Evolutionary conservation across 2,113 vertebrate species (phyloP), one percentile per base, ranked within the genome.

Genomic region (Menidia beryllina): DNA sequence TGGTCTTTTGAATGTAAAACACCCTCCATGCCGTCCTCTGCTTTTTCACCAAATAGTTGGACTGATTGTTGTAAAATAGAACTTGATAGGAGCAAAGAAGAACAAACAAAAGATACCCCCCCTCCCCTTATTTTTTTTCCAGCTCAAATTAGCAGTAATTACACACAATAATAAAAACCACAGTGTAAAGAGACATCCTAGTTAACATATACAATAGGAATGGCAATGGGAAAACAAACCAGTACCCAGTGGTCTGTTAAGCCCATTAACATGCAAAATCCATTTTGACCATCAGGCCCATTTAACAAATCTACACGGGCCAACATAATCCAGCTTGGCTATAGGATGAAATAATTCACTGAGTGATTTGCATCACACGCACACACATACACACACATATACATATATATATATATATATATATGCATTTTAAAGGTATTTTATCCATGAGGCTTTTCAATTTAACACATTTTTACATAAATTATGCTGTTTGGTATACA

Each of bases 211-310:
- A 74, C 51, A 77, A 66, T 25, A 2, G 26, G n/a, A 69, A 63
- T 25, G 26, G 73, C 49, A 38, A 24, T 30, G 73, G 72, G 80
- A 81, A 75, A 86, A 76, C 68, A 69, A 69, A 75, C 69, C 26
- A 12, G 38, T 75, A 69, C 74, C 82, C 72, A 70, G 75, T 79
- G 74, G 76, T 72, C 81, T 67, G 58, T 81, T 82, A 88, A 88
- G 75, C 80, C 62, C 76, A 84, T 91, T 86, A 88, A 82, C 56
- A 77, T 75, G 65, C 80, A 72, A 87, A 86, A 90, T 86, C 85
- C 83, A 81, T 82, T 89, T 78, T 69, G 69, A 89, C 85, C 81
- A 83, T 36, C 45, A 61, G 72, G 68, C 52, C 55, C 59, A 68
- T 69, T 85, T 82, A 80, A 63, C 64, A 75, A 61, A 27, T 65